Evolutionary conservation across 2,888 invertebrate species (phyloP).

Genomic region (Anoncus sp.): DNA sequence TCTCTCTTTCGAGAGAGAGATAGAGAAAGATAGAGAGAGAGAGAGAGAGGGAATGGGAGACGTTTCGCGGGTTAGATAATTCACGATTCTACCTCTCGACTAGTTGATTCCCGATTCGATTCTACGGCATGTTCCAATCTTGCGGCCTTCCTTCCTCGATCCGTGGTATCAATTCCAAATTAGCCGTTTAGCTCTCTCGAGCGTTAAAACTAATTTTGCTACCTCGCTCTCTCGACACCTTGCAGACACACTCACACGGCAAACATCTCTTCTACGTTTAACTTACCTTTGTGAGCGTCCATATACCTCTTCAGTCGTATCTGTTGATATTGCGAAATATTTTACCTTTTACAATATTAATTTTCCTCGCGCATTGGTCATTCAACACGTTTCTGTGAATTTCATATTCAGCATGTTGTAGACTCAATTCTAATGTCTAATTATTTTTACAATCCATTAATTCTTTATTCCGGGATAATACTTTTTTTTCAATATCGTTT

Average conservation of each 20-base stretch:
- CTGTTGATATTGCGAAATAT: slow-evolving; percentile 3
- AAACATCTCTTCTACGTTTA: slow-evolving; percentile 6
- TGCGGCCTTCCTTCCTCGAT: slow-evolving; percentile 26
- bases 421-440: not conserved
- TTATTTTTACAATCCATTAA: not conserved
- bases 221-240: slow-evolving; percentile 36
- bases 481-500: not conserved
- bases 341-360: not conserved
- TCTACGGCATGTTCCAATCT: slow-evolving; percentile 64
- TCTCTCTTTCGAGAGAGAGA: not conserved
- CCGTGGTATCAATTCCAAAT: slow-evolving; percentile 63
- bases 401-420: not conserved
- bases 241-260: not conserved
- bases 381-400: not conserved
- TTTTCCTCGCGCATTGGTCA: not conserved
- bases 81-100: slow-evolving; percentile 53
- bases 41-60: slow-evolving; percentile 14
- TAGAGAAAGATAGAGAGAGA: slow-evolving; percentile 10
- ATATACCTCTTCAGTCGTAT: not conserved
- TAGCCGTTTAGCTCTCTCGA: slow-evolving; percentile 54
- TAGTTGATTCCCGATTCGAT: slow-evolving; percentile 64
- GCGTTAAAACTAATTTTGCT: slow-evolving; percentile 63
- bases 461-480: not conserved
- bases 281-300: slow-evolving; percentile 5
- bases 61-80: slow-evolving; percentile 61